These are phyloP conservation scores for Camelus dromedarius DNA, from an alignment of 2,113 vertebrate species.

Conservation along the genomic window DNA sequence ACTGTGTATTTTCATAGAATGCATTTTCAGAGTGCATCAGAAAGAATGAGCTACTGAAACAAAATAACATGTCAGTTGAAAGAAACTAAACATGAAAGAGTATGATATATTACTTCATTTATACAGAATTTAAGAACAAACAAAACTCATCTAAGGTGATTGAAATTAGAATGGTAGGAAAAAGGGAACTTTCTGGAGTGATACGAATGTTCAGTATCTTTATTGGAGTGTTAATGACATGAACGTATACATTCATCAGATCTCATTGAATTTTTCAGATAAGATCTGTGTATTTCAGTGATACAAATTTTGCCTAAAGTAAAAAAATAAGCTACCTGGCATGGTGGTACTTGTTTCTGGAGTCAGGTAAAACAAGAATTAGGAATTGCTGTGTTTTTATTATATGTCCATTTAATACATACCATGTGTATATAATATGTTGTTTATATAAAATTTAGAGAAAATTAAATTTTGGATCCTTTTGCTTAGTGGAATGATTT, in stretches of 20 bases:
- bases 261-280: background rate
- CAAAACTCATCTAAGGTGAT: background rate
- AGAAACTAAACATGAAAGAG: background rate
- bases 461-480: background rate
- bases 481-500: background rate
- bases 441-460: background rate
- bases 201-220: background rate
- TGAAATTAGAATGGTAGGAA: background rate
- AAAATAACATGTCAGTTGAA: background rate
- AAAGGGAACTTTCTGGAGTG: background rate
- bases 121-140: background rate
- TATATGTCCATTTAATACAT: background rate
- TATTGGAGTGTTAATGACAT: background rate
- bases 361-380: background rate
- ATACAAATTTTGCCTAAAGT: conserved; percentile 15
- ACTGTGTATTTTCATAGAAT: background rate
- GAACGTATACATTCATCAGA: background rate
- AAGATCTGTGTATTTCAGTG: background rate
- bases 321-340: background rate
- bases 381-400: background rate
- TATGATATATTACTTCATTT: background rate
- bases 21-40: background rate
- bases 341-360: background rate
- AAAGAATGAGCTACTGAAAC: background rate
- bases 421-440: background rate